phyloP scores from a whole-genome alignment of 2,113 vertebrate species.

The Corythornis vintsioides region DNA sequence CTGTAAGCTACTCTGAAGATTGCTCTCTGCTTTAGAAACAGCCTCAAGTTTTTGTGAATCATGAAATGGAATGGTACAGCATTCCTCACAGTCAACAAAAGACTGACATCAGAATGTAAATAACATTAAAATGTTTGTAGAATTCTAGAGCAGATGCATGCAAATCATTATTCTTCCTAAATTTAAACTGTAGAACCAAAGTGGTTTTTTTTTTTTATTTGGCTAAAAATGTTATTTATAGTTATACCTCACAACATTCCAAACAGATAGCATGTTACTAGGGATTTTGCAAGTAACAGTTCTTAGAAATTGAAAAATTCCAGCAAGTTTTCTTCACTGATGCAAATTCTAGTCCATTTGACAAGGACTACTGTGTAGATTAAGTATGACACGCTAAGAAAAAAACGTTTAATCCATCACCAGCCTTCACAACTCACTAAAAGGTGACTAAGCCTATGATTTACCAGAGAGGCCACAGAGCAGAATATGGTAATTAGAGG shows the following conservation, averaged over 20 bases:
- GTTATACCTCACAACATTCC: background rate
- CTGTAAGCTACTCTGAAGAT: background rate
- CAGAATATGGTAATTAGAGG: slow-evolving; percentile 74
- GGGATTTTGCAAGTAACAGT: background rate
- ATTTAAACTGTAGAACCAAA: background rate
- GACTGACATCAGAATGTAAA: background rate
- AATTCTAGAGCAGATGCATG: background rate
- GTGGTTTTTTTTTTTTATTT: background rate
- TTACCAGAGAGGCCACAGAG: slow-evolving; percentile 91
- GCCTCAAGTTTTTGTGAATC: background rate
- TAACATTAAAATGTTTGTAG: background rate
- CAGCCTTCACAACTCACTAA: background rate
- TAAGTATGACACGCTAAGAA: background rate
- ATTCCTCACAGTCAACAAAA: background rate
- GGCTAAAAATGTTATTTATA: background rate
- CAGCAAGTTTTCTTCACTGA: background rate
- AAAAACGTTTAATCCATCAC: background rate
- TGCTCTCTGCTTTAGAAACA: background rate
- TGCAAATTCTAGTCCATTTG: background rate
- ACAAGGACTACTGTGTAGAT: background rate
- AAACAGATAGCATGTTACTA: background rate
- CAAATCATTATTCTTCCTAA: background rate
- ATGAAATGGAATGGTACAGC: background rate
- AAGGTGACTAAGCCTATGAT: background rate
- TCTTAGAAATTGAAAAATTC: background rate